Percentiles rank a stretch among this genome's conserved stretches.
These are phyloP conservation scores for Lepidocolaptes lacrymiger DNA, from an alignment of 2,797 vertebrate genomes.

Conservation along the genomic window DNA sequence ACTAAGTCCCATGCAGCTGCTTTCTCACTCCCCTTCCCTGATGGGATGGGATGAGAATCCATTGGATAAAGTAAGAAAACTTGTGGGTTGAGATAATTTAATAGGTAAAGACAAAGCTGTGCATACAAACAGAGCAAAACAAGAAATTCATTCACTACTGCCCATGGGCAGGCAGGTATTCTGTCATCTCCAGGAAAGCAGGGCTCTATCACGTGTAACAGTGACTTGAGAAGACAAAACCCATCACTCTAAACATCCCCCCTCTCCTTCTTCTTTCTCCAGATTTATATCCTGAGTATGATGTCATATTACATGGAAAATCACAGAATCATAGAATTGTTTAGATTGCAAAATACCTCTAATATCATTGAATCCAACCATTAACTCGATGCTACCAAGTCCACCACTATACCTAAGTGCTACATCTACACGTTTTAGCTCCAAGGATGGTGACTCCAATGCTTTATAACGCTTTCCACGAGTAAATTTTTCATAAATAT, in stretches of 20 bases:
- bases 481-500: not conserved
- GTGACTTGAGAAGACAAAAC: rapidly evolving
- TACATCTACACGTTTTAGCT: not conserved
- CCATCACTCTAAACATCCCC: not conserved
- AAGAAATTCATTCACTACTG: not conserved
- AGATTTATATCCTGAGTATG: not conserved
- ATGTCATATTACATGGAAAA: not conserved
- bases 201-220: rapidly evolving
- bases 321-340: not conserved
- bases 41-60: not conserved
- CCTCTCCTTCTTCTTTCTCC: not conserved
- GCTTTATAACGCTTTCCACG: not conserved
- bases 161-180: not conserved
- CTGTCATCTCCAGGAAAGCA: not conserved
- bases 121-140: not conserved
- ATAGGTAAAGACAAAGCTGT: not conserved
- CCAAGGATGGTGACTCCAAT: not conserved
- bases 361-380: not conserved
- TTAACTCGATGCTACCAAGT: not conserved
- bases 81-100: not conserved
- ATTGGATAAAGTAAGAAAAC: not conserved
- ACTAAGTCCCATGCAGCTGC: not conserved
- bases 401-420: too few species aligned
- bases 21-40: not conserved
- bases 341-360: not conserved